Conservation (phyloP, 2,113 vertebrate genomes). For the Siniperca knerii region DNA sequence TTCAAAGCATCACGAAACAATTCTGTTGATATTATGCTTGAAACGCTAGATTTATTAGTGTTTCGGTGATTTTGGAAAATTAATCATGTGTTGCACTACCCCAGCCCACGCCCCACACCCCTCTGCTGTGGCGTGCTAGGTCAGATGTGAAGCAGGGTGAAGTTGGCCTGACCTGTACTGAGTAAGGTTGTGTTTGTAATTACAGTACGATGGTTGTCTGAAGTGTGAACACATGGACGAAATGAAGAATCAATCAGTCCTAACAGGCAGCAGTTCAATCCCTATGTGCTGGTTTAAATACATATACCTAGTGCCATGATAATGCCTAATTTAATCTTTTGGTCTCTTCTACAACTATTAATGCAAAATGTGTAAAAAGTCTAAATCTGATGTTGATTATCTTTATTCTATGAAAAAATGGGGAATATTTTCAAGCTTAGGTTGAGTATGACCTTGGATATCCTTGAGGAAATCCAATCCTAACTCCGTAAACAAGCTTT, state of each 20-base stretch:
- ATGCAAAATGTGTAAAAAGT: not conserved
- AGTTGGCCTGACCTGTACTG: not conserved
- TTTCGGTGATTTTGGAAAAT: not conserved
- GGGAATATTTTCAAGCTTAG: conserved; percentile 21
- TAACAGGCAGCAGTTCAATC: conserved; percentile 9
- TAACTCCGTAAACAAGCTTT: conserved; percentile 55
- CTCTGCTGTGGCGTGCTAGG: not conserved
- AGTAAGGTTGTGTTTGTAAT: conserved; percentile 21
- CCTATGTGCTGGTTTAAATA: not conserved
- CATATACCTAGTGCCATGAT: not conserved
- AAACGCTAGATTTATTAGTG: not conserved
- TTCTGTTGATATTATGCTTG: conserved; percentile 4
- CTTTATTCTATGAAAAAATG: conserved; percentile 1
- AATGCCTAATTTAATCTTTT: not conserved
- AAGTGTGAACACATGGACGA: conserved; percentile 39
- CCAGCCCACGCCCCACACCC: not conserved
- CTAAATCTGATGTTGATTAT: conserved; percentile 7
- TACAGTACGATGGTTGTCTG: conserved; percentile 15
- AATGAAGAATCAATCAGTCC: not conserved
- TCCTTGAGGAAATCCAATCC: conserved; percentile 43
- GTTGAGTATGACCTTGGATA: conserved; percentile 21
- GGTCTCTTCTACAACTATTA: not conserved
- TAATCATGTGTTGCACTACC: not conserved
- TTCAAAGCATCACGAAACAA: not conserved
- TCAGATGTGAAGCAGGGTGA: conserved; percentile 13